A percentile compares a stretch with the other conserved stretches of the same genome.
Conservation (phyloP, 2,888 invertebrate genomes). For the Fissipunctia ypsillon region DNA sequence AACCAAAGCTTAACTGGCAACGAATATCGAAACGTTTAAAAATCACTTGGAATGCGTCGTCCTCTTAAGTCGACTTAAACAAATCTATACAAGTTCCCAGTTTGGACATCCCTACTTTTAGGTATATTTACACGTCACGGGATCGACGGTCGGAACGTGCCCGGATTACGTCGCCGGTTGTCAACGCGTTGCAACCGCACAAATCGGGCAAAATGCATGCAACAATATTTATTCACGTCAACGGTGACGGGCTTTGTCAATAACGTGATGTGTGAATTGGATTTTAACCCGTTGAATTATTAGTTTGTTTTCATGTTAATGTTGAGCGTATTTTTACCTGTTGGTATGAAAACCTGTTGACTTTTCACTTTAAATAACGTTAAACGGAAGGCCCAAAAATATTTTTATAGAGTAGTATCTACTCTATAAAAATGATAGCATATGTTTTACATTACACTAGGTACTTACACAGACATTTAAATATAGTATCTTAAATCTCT, state of each 20-base stretch:
- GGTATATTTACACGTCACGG: constrained; percentile 36
- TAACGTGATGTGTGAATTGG: constrained; percentile 49
- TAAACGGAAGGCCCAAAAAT: background rate
- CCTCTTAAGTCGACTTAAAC: background rate
- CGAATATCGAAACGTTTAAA: constrained; percentile 1
- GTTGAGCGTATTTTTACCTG: constrained; percentile 7
- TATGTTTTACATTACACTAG: no score
- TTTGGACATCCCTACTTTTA: constrained; percentile 31
- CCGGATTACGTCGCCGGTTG: constrained; percentile 19
- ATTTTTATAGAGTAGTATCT: background rate
- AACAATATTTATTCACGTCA: constrained; percentile 57
- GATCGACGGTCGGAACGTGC: constrained; percentile 24
- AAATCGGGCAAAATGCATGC: constrained; percentile 43
- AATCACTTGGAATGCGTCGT: background rate
- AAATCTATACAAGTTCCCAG: constrained; percentile 19
- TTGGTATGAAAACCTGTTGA: constrained; percentile 19
- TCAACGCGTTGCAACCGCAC: constrained; percentile 44
- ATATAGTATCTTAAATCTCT: no score
- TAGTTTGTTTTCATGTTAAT: background rate
- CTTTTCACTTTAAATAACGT: background rate
- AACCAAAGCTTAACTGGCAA: background rate
- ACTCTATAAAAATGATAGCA: no score
- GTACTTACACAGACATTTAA: no score
- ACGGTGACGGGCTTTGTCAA: constrained; percentile 37
- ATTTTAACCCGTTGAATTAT: constrained; percentile 41